phyloP scores from a whole-genome alignment of 2,797 vertebrate genomes.

The Acomys russatus region DNA sequence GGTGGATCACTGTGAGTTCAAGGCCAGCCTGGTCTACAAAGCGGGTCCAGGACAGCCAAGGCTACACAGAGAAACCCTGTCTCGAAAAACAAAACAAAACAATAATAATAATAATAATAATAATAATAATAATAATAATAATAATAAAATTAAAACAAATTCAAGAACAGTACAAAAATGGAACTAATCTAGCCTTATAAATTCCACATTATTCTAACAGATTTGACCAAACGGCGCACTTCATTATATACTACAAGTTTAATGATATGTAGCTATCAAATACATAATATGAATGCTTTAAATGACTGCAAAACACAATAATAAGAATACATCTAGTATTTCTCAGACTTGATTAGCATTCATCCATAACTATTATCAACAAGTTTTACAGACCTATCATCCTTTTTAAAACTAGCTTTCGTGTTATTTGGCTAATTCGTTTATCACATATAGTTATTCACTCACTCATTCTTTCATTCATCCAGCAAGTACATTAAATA shows the following conservation, averaged over 20 bases:
- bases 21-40: no score
- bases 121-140: no score
- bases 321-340: slow-evolving; percentile 16
- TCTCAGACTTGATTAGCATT: slow-evolving; percentile 42
- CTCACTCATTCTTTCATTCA: not conserved
- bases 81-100: no score
- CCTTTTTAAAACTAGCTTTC: slow-evolving; percentile 26
- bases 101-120: no score
- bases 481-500: not conserved
- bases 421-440: not conserved
- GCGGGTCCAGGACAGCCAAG: no score
- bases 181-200: not conserved
- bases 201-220: slow-evolving; percentile 25
- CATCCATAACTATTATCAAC: not conserved
- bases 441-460: not conserved
- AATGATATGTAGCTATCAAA: not conserved
- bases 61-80: no score
- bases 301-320: not conserved
- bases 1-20: no score
- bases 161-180: slow-evolving; percentile 40
- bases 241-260: not conserved
- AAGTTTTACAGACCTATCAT: not conserved
- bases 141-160: not conserved
- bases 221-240: not conserved
- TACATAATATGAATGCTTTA: not conserved